These are phyloP conservation scores for Schizopygopsis malacanthus DNA, from an alignment of 2,797 vertebrate species.

Conservation along the genomic window DNA sequence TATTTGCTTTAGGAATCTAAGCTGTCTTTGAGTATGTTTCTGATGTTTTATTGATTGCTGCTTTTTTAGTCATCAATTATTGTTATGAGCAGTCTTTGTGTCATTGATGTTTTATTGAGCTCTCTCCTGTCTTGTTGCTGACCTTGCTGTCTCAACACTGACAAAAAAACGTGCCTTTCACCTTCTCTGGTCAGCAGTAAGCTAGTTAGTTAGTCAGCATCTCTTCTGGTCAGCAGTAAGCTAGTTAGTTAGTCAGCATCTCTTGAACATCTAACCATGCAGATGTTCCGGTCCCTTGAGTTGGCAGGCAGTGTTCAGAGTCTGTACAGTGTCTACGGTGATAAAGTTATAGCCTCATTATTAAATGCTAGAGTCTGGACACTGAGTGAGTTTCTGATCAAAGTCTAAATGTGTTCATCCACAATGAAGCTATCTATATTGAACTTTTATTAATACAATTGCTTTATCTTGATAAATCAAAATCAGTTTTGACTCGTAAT, in stretches of 20 bases:
- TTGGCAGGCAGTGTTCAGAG: neutral
- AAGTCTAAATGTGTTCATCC: neutral
- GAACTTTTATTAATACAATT: neutral
- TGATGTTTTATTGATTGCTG: neutral
- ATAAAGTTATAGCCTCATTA: neutral
- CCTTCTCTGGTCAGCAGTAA: neutral
- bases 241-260: neutral
- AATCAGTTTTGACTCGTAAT: neutral
- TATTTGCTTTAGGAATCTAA: neutral
- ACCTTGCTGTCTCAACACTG: neutral
- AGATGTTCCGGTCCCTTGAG: constrained; percentile 9
- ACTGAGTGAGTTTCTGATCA: neutral
- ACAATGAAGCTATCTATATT: neutral
- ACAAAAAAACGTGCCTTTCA: too few relatives aligned
- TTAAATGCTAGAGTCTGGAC: neutral
- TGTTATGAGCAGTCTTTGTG: too few relatives aligned
- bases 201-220: neutral
- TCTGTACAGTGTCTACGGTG: neutral
- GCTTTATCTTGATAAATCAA: neutral
- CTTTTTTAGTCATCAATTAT: too few relatives aligned
- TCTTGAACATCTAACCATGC: constrained; percentile 1
- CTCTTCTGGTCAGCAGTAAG: neutral
- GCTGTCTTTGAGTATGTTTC: neutral
- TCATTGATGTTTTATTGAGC: neutral
- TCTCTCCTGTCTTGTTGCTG: neutral